Evolutionary conservation across 1,140 invertebrate genomes (phyloP), one percentile per base, ranked within the genome.

Genomic region (Tetramorium alpestre): DNA sequence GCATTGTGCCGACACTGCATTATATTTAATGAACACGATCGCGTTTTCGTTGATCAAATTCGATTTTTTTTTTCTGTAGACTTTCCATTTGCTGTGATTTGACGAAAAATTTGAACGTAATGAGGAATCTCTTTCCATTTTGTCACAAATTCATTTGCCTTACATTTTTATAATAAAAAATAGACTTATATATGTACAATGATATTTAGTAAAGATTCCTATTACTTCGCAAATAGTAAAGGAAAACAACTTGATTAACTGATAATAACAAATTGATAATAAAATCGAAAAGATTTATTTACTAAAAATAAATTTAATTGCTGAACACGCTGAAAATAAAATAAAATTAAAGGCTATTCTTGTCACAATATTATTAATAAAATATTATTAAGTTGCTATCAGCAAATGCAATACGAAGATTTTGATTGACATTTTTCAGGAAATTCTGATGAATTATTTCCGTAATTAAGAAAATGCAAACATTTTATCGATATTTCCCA

Each of bases 11-110:
- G 65, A 77, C 76, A 70, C 77, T 86, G 18, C 56, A 82, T 72
- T 54, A 82, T 51, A 72, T 87, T 87, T 82, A 54, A 72, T 78
- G 82, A 78, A 28, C 73, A 22, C 56, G 22, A 22, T 18, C 33
- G 58, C 58, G 49, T 41, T 47, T 77, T 62, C 33, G 16, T 4
- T 54, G 38, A 76, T 28, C 16, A 28, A 49, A 16, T 69, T 6
- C n/a, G 22, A 25, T 33, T 56, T 58, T 47, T 56, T 56, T 47
- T 69, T 58, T 10, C 28, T 13, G 25, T 22, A 16, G 10, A 49
- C 6, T 51, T 16, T 13, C 16, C 58, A 49, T 64, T 64, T 65
- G 22, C 22, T 6, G 28, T 0, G 11, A 62, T 28, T 38, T 65
- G 41, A 22, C 25, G 60, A 18, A 38, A 80, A 65, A 80, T 51